phyloP scores from a whole-genome alignment of 2,797 vertebrate species.

The Pipistrellus pipistrellus region DNA sequence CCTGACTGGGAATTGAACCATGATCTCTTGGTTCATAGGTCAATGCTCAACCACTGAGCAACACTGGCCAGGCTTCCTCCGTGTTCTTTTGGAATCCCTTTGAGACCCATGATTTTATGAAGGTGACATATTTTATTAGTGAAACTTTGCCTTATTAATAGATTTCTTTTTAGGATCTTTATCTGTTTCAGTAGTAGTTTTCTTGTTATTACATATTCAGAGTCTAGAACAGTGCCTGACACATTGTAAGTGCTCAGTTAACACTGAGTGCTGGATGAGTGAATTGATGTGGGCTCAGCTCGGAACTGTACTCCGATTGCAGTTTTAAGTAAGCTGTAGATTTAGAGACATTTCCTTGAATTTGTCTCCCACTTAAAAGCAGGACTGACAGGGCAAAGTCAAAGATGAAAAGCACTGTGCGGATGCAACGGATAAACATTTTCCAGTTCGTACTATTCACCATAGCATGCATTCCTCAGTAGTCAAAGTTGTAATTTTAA shows the following conservation, averaged over 20 bases:
- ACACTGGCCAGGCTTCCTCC: too few relatives aligned
- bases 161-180: not conserved
- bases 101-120: not conserved
- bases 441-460: not conserved
- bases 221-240: not conserved
- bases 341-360: not conserved
- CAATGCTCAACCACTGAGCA: too few relatives aligned
- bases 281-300: not conserved
- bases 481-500: not conserved
- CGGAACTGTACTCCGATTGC: not conserved
- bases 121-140: not conserved
- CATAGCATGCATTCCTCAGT: not conserved
- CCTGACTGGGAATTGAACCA: too few relatives aligned
- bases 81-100: not conserved
- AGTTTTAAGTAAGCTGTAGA: not conserved
- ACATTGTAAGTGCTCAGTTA: not conserved
- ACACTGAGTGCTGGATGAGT: not conserved
- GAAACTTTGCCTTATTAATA: not conserved
- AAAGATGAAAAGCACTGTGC: not conserved
- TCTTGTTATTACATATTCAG: not conserved
- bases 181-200: not conserved
- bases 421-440: not conserved
- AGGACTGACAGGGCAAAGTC: not conserved
- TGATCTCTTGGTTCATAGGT: too few relatives aligned
- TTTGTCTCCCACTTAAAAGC: not conserved